phyloP scores from a whole-genome alignment of 64 coral and sea anemone genomes.

The Orbicella faveolata region DNA sequence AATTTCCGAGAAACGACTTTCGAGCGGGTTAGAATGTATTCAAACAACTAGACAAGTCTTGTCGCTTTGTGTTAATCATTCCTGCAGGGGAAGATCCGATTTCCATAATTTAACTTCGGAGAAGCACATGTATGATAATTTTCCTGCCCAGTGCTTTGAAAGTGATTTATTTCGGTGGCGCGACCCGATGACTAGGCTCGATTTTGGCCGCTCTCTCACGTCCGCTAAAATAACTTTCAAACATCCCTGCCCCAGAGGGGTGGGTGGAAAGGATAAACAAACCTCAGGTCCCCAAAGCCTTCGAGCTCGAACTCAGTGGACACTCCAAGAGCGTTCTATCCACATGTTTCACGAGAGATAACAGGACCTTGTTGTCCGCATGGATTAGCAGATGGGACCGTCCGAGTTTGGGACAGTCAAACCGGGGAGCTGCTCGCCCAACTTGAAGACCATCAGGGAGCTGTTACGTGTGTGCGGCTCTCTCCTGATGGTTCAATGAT shows the following conservation, averaged over 20 bases:
- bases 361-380: constrained; percentile 60
- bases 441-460: constrained; percentile 50
- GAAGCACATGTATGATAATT: too few species aligned
- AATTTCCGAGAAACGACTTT: too few species aligned
- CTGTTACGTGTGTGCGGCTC: constrained; percentile 36
- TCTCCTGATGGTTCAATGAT: constrained; percentile 44
- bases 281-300: constrained; percentile 41
- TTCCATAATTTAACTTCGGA: too few species aligned
- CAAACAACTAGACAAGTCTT: too few species aligned
- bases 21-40: too few species aligned
- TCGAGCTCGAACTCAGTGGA: constrained; percentile 55
- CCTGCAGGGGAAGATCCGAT: too few species aligned
- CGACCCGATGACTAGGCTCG: too few species aligned
- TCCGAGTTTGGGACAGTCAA: constrained; percentile 61
- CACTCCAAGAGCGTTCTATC: constrained; percentile 51
- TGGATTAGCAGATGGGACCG: constrained; percentile 45
- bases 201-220: too few species aligned
- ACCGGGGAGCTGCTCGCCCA: constrained; percentile 48
- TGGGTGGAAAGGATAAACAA: constrained; percentile 70
- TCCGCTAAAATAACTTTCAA: too few species aligned
- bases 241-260: constrained; percentile 38
- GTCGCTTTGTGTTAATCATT: too few species aligned
- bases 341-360: constrained; percentile 45
- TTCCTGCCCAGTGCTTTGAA: too few species aligned
- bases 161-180: too few species aligned